These are phyloP conservation scores for Leptinotarsa haldemani DNA, from an alignment of 2,888 invertebrate genomes.

Conservation along the genomic window DNA sequence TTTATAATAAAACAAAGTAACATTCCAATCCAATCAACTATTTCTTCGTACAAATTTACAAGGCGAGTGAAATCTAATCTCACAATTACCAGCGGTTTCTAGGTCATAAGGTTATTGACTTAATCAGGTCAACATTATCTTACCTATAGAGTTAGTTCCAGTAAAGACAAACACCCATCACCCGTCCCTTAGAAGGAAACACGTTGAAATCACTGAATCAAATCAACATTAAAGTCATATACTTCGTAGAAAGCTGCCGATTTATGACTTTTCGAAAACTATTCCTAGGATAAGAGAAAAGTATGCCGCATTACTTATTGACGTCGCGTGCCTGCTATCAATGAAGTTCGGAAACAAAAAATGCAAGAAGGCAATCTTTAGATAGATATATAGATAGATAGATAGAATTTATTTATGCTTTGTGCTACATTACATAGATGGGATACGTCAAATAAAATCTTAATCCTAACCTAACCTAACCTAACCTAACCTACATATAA, in stretches of 20 bases:
- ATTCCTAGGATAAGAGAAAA: background rate
- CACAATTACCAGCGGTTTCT: slow-evolving; percentile 32
- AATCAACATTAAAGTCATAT: slow-evolving; percentile 3
- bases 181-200: slow-evolving; percentile 20
- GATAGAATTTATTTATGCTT: no score
- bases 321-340: background rate
- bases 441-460: no score
- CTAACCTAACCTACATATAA: no score
- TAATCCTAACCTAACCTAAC: no score
- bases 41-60: background rate
- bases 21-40: slow-evolving; percentile 7
- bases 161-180: background rate
- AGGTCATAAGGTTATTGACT: slow-evolving; percentile 37
- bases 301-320: background rate
- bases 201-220: slow-evolving; percentile 9
- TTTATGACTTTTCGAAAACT: background rate
- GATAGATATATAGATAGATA: no score
- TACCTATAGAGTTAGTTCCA: slow-evolving; percentile 23
- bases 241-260: background rate
- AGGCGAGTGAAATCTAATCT: slow-evolving; percentile 33
- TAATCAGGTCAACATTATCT: slow-evolving; percentile 38
- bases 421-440: no score
- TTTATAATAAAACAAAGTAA: background rate
- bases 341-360: background rate
- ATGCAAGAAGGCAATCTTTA: background rate